A percentile compares a stretch with the other conserved stretches of the same genome.
Conservation (phyloP, 2,797 vertebrate genomes). For the Cyprinella venusta region DNA sequence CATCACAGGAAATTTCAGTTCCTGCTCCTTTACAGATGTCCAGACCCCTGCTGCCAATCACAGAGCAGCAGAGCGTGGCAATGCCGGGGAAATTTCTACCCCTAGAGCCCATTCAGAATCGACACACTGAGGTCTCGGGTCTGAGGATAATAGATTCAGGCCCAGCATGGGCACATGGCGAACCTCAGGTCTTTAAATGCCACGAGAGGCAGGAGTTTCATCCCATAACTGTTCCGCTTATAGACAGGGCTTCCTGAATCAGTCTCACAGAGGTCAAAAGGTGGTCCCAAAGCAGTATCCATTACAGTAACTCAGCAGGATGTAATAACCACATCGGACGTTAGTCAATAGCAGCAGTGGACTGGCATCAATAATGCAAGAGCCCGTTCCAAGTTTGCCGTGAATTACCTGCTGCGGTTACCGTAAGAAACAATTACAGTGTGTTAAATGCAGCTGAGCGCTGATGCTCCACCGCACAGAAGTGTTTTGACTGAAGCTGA, state of each 20-base stretch:
- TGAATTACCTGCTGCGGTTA: slow-evolving; percentile 42
- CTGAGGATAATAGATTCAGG: slow-evolving; percentile 59
- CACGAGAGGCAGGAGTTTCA: slow-evolving; percentile 52
- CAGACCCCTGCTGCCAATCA: slow-evolving; percentile 41
- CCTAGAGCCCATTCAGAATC: slow-evolving; percentile 26
- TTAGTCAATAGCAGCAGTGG: slow-evolving; percentile 58
- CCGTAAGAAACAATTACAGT: slow-evolving; percentile 39
- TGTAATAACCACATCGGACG: slow-evolving; percentile 44
- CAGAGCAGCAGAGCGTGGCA: slow-evolving; percentile 33
- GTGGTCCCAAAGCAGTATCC: slow-evolving; percentile 34
- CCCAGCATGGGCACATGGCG: slow-evolving; percentile 41
- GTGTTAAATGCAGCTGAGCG: slow-evolving; percentile 39
- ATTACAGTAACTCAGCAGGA: slow-evolving; percentile 24
- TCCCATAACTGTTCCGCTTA: slow-evolving; percentile 19
- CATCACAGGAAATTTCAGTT: slow-evolving; percentile 47
- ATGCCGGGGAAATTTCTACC: slow-evolving; percentile 34
- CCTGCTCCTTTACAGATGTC: slow-evolving; percentile 48
- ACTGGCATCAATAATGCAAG: slow-evolving; percentile 68
- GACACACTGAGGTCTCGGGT: slow-evolving; percentile 24
- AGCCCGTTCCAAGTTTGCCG: slow-evolving; percentile 55
- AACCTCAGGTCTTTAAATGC: slow-evolving; percentile 59
- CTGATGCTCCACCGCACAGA: background rate
- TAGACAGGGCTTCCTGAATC: slow-evolving; percentile 48
- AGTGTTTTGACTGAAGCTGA: slow-evolving; percentile 10
- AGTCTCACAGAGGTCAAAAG: slow-evolving; percentile 60